phyloP scores from a whole-genome alignment of 2,797 vertebrate genomes.

The Propithecus deckenii region DNA sequence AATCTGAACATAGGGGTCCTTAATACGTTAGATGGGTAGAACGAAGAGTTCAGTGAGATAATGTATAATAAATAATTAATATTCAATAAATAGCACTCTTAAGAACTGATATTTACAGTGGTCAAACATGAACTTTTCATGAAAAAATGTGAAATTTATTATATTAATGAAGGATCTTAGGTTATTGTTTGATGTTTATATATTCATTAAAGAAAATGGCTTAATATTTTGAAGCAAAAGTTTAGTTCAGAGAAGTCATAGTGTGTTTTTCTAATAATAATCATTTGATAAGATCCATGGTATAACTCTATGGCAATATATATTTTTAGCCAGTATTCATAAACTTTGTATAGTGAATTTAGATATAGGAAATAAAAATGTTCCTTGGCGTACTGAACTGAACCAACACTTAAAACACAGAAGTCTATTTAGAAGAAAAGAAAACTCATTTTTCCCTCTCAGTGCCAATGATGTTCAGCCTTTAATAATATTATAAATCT shows the following conservation, averaged over 20 bases:
- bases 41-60: background rate
- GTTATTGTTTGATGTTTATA: background rate
- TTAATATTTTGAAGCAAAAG: background rate
- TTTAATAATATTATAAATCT: background rate
- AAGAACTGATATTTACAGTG: background rate
- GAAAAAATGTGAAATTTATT: background rate
- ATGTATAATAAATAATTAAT: background rate
- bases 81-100: background rate
- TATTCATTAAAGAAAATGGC: background rate
- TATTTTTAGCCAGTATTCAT: background rate
- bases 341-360: background rate
- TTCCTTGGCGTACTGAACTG: background rate
- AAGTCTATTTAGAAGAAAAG: background rate
- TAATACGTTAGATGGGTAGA: background rate
- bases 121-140: background rate
- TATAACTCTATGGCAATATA: background rate
- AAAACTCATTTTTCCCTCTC: background rate
- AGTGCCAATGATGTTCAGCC: background rate
- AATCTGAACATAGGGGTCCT: background rate
- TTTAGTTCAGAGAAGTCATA: background rate
- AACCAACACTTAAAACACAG: background rate
- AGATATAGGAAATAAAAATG: background rate
- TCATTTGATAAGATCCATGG: background rate
- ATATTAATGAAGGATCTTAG: background rate
- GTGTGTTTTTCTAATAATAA: background rate